Base-by-base conservation (phyloP, 1,140 invertebrate genomes). In the Pectinophora gossypiella region DNA sequence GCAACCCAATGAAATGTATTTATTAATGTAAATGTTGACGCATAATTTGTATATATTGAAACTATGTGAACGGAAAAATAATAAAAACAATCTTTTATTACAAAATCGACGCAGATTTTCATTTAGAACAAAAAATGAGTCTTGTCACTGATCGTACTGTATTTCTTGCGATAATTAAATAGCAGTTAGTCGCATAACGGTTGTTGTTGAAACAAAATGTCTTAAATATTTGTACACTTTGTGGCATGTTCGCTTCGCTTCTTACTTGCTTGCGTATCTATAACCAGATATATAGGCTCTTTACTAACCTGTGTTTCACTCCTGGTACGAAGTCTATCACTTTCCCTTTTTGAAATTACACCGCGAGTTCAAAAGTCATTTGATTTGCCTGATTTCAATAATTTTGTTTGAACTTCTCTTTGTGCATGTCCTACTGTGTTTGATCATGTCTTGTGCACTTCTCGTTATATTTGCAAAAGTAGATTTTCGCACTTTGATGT, bases 1-100 rank as follows among this genome's bases (percentile, higher is more conserved):
- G 79, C 61, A 54, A 71, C 56, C 51, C 54, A 68, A 71, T 69
- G 59, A 72, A 75, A 58, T 79, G 69, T 84, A 80, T 78, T 70
- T 78, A 81, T 70, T 71, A 78, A 12, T 84, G 79, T 85, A 82
- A 85, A 87, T 84, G 76, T 80, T 80, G 63, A 78, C 67, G 54
- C 64, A 78, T 83, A 76, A 85, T 87, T 81, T 85, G 84, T 87
- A 87, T 87, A 87, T 87, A 87, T 81, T 72, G 84, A 82, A 78
- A 65, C 66, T 66, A 84, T 87, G 79, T 85, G 76, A 77, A 85
- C 66, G 72, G 62, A 74, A 77, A 68, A 82, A 83, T 53, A 56
- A 56, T 84, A 86, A 86, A 79, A 82, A 77, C 76, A 68, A 77
- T 65, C 74, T 82, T 87, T 87, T 87, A 85, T 78, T 87, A 87